Evolutionary conservation across 2,888 invertebrate species (phyloP).

Genomic region (Oscheius sp.): DNA sequence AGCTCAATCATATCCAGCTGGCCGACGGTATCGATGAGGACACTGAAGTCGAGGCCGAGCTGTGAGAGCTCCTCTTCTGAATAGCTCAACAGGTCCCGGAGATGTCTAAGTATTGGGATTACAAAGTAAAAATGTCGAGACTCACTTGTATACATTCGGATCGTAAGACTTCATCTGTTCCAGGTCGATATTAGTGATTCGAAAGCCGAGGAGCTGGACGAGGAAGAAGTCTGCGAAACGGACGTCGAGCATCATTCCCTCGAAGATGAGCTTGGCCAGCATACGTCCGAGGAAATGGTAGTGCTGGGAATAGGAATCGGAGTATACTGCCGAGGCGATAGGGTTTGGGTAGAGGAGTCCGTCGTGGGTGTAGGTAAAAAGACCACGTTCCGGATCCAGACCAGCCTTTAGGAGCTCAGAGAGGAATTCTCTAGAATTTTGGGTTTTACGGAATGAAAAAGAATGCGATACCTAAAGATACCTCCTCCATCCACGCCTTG

Average conservation of each 20-base stretch:
- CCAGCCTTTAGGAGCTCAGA: slow-evolving; percentile 85
- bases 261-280: slow-evolving; percentile 94
- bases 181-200: slow-evolving; percentile 44
- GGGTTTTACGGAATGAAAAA: no score
- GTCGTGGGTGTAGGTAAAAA: slow-evolving; percentile 79
- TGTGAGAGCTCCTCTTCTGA: slow-evolving; percentile 42
- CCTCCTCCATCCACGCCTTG: slow-evolving; percentile 98
- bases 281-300: slow-evolving; percentile 94
- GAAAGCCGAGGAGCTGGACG: slow-evolving; percentile 81
- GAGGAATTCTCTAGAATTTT: slow-evolving; percentile 82
- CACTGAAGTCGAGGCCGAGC: slow-evolving; percentile 57
- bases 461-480: slow-evolving; percentile 80
- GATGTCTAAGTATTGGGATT: slow-evolving; percentile 33
- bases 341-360: slow-evolving; percentile 92
- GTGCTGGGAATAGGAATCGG: slow-evolving; percentile 77
- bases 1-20: slow-evolving; percentile 80
- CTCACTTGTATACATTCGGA: slow-evolving; percentile 48
- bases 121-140: not conserved
- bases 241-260: slow-evolving; percentile 91
- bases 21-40: slow-evolving; percentile 52
- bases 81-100: slow-evolving; percentile 39
- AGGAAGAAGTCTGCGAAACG: slow-evolving; percentile 96
- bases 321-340: slow-evolving; percentile 81
- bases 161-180: slow-evolving; percentile 57
- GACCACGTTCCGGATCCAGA: slow-evolving; percentile 78